Base-by-base conservation (phyloP, 2,888 invertebrate species). In the Mimas tiliae region DNA sequence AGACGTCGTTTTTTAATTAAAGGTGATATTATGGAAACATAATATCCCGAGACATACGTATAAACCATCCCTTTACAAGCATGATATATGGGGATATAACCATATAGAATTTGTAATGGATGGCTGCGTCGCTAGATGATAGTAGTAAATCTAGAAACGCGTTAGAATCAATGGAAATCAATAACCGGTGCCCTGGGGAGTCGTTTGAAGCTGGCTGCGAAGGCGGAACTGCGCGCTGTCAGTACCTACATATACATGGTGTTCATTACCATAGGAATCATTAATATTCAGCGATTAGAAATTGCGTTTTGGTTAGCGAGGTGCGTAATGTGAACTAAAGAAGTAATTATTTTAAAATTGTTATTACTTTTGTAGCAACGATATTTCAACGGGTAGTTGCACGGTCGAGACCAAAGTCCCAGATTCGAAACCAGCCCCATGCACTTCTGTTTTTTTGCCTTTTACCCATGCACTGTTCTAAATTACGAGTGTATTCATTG, bases 121-220 rank as follows among this genome's bases (percentile, higher is more conserved):
- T 76, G 74, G 75, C 71, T 71, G 68, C 77, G 80, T 80, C 78
- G 73, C 78, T 78, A 80, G 77, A 70, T 77, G 72, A 77, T 74
- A 80, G 83, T 81, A 85, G 83, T 91, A 88, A 90, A 91, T 91
- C 89, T 86, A 84, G 83, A 72, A 82, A 76, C 81, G 80, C 89
- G 85, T 92, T 92, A 88, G 89, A 93, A 90, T 92, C 93, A 91
- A 93, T 93, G 80, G 82, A 79, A 89, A 91, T 91, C 91, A 92
- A 91, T 92, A 87, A 84, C 72, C 70, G 63, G 70, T 69, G 77
- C 92, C 82, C 91, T 72, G 72, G 92, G 90, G 93, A 88, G 88
- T 76, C 83, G 83, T 91, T 87, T 70, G 75, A 71, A 76, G 72
- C 67, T 48, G 67, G 67, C 73, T 73, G 76, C 72, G 77, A 80